Evolutionary conservation across 2,113 vertebrate species (phyloP).

Genomic region (Marcusenius ussheri): DNA sequence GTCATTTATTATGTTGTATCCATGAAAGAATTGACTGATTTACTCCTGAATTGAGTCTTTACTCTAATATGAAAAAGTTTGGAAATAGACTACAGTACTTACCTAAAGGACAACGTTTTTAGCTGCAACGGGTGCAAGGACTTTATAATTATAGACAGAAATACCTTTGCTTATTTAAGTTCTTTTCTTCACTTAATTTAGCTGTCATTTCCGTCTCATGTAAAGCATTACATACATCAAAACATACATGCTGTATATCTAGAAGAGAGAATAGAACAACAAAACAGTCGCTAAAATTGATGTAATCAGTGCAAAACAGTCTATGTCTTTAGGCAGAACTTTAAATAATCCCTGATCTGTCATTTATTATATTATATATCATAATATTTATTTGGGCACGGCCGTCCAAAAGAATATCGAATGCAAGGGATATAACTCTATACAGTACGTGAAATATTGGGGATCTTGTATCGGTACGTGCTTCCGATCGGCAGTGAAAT

Average conservation of each 20-base stretch:
- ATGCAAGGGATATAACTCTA: not conserved
- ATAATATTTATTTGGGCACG: not conserved
- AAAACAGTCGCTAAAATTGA: not conserved
- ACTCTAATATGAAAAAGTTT: not conserved
- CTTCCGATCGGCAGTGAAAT: not conserved
- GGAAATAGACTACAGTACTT: not conserved
- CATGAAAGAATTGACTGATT: not conserved
- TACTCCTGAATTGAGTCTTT: not conserved
- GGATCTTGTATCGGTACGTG: not conserved
- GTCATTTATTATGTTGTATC: not conserved
- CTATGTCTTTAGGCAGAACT: not conserved
- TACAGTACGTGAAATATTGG: not conserved
- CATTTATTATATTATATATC: no score
- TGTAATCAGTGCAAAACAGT: not conserved
- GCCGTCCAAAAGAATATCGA: not conserved
- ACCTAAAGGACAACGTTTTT: not conserved
- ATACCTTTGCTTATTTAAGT: not conserved
- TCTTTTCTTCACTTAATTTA: not conserved
- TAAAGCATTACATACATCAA: not conserved
- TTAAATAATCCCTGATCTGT: not conserved
- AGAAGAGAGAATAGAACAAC: not conserved
- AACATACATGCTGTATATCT: not conserved
- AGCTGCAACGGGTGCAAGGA: not conserved
- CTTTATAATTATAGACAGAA: not conserved
- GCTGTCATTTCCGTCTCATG: not conserved